Base-by-base conservation (phyloP, 2,888 invertebrate genomes). In the Plagiodera versicolora region DNA sequence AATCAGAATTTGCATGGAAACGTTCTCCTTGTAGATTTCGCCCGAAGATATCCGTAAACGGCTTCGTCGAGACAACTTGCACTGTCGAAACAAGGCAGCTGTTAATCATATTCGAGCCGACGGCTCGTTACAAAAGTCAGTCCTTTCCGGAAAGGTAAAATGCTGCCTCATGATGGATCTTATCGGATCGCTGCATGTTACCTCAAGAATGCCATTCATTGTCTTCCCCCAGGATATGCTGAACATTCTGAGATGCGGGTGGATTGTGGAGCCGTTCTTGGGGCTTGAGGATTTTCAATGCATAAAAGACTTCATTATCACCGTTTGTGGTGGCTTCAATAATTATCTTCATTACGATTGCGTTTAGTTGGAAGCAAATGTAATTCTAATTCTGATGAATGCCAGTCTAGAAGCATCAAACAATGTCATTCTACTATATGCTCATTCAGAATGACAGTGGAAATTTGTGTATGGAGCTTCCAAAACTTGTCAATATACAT, bases 161-260 rank as follows among this genome's bases (percentile, higher is more conserved):
- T 10, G 18, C 53, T 46, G 61, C 46, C 64, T 58, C 56, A 64
- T 66, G 67, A 67, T 65, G 63, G 68, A 68, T 68, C 61, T 58
- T 66, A 67, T 67, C 66, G 66, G 56, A 11, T 19, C n/a, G 1
- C 46, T 6, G 24, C 24, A 24, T 18, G 19, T 53, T 17, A 52
- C 39, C 58, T 35, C 54, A 50, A 58, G 61, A 61, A 60, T 52
- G 35, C 50, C 50, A 20, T 49, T 51, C 61, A 67, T 66, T 69
- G 69, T 67, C 67, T 66, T 39, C 6, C 14, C 39, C 14, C 10
- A n/a, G 11, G 10, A 10, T 24, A 3, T 24, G 24, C 24, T 3
- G 24, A 24, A 24, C 24, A 24, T 1, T 32, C 32, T 11, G 32
- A 32, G 39, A 8, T 39, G 39, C 3, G 39, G 39, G 39, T 39